Conservation (phyloP, 35 echinoderm and acorn worm genomes). For the Anneissia japonica region DNA sequence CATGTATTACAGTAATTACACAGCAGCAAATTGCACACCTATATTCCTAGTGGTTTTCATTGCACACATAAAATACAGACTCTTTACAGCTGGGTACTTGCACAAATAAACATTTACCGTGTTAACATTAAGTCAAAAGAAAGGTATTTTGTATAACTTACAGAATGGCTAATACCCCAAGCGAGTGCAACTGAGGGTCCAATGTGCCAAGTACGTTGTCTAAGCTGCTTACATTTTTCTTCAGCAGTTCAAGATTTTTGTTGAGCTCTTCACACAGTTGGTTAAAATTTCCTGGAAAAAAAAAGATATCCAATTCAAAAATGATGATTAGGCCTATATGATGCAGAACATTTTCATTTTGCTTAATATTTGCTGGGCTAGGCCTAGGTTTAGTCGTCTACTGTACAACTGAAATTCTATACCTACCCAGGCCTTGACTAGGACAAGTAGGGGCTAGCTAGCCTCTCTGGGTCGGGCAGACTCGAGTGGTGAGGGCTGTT, state of each 20-base stretch:
- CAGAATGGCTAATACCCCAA: slow-evolving; percentile 86
- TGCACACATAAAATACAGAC: too few relatives aligned
- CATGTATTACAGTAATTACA: too few relatives aligned
- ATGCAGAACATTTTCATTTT: background rate
- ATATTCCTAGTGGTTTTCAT: too few relatives aligned
- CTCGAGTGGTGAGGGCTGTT: too few relatives aligned
- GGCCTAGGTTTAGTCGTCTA: background rate
- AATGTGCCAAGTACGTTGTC: slow-evolving; percentile 73
- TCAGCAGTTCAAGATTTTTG: slow-evolving; percentile 75
- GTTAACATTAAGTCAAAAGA: too few relatives aligned
- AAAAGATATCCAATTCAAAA: background rate
- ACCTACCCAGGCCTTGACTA: background rate
- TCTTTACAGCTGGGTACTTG: too few relatives aligned
- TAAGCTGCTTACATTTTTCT: slow-evolving; percentile 75
- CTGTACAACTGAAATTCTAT: background rate
- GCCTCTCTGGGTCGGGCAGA: background rate
- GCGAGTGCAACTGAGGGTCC: slow-evolving; percentile 88
- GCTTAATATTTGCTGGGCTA: background rate
- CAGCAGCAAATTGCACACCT: too few relatives aligned
- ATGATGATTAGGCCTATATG: background rate
- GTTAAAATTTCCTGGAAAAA: slow-evolving; percentile 72
- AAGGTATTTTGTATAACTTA: too few relatives aligned
- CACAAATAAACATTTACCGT: too few relatives aligned
- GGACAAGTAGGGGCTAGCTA: background rate
- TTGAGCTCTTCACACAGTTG: slow-evolving; percentile 95